phyloP scores from a whole-genome alignment of 2,888 invertebrate genomes.

The Drosophila histrio region DNA sequence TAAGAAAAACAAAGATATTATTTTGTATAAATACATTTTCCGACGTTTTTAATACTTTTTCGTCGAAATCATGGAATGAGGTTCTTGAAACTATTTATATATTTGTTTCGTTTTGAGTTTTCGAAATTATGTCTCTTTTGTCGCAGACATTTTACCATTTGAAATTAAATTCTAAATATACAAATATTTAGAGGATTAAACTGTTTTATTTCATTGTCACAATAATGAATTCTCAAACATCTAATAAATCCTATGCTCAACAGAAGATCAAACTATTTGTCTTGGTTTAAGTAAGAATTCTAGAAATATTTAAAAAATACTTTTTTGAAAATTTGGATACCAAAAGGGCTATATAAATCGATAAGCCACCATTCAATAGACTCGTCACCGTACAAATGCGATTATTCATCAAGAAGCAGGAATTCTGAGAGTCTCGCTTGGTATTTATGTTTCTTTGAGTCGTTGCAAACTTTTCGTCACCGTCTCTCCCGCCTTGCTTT shows the following conservation, averaged over 20 bases:
- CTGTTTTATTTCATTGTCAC: constrained; percentile 15
- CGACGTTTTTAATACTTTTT: not conserved
- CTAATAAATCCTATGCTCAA: not conserved
- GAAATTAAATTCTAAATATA: not conserved
- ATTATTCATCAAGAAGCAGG: constrained; percentile 10
- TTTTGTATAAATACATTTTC: not conserved
- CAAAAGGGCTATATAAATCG: not conserved
- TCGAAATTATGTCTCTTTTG: not conserved
- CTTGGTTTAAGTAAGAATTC: no score
- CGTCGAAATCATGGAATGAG: not conserved
- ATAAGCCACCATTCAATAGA: not conserved
- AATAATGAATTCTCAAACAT: constrained; percentile 1
- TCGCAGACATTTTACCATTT: not conserved
- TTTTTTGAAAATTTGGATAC: no score
- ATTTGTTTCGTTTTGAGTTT: not conserved
- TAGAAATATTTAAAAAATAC: no score
- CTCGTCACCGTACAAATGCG: not conserved
- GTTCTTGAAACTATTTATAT: constrained; percentile 16
- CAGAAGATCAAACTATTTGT: no score
- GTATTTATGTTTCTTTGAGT: constrained; percentile 7
- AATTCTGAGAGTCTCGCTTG: constrained; percentile 5
- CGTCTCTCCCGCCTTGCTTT: constrained; percentile 35
- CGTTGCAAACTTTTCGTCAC: constrained; percentile 39
- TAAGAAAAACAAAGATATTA: not conserved
- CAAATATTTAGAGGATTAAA: not conserved